A percentile compares a stretch with the other conserved stretches of the same genome.
Evolutionary conservation across 2,113 vertebrate genomes (phyloP).

Genomic region (Axis porcinus): DNA sequence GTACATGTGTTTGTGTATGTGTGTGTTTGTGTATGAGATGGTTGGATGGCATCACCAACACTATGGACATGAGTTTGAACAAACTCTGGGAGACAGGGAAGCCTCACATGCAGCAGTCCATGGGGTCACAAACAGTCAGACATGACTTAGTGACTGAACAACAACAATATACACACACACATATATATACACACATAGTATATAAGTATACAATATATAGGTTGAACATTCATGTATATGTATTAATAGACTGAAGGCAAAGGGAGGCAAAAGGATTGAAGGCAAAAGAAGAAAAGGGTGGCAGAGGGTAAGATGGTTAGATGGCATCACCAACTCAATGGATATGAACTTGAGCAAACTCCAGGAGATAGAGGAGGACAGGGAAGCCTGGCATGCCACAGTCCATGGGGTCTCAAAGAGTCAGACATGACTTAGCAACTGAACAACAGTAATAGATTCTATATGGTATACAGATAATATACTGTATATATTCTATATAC

Average conservation of each 20-base stretch:
- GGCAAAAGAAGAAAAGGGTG: not conserved
- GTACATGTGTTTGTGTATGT: not conserved
- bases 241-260: not conserved
- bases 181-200: not conserved
- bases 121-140: not conserved
- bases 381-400: not conserved
- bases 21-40: not conserved
- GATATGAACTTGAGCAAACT: not conserved
- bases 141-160: accelerated
- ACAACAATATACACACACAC: not conserved
- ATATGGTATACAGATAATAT: not conserved
- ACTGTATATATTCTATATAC: not conserved
- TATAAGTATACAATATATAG: not conserved
- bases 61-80: not conserved
- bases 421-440: not conserved
- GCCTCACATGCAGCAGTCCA: accelerated
- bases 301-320: not conserved
- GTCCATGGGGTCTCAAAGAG: not conserved
- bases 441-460: not conserved
- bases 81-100: not conserved
- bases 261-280: not conserved
- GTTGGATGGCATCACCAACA: not conserved
- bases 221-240: not conserved
- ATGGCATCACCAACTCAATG: not conserved
- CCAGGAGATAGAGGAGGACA: not conserved